These are phyloP conservation scores for Sphenopsis melanotis DNA, from an alignment of 2,797 vertebrate species.

Conservation along the genomic window DNA sequence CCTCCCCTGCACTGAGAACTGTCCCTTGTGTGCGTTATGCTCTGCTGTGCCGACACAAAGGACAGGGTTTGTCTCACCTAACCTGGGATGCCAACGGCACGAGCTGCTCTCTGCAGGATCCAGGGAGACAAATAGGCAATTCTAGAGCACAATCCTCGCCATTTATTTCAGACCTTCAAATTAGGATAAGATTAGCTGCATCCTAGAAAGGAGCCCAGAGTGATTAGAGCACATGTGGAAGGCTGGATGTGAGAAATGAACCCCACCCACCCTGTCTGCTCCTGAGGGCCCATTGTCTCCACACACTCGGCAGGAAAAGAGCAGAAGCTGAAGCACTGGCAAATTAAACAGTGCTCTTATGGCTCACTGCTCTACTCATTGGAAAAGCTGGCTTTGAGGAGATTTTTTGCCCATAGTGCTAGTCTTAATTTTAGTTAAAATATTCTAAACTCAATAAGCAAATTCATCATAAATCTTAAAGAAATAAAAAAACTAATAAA, in stretches of 20 bases:
- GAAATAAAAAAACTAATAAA: background rate
- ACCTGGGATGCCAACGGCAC: background rate
- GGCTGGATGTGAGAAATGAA: background rate
- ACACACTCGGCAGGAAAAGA: background rate
- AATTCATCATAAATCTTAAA: background rate
- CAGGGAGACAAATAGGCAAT: background rate
- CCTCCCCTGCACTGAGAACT: background rate
- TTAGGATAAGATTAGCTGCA: background rate
- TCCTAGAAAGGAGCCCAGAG: background rate
- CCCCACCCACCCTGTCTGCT: background rate
- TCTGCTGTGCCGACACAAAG: background rate
- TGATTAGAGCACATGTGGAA: background rate
- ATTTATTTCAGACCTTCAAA: background rate
- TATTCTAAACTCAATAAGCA: background rate
- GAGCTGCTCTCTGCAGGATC: background rate
- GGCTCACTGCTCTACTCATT: background rate
- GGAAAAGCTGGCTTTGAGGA: background rate
- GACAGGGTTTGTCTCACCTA: background rate
- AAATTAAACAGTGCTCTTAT: background rate
- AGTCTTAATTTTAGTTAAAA: background rate
- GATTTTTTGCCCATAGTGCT: background rate
- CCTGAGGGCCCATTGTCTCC: fast-evolving
- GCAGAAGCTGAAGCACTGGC: background rate
- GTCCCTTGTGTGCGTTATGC: background rate
- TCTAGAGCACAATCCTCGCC: background rate